Base-by-base conservation (phyloP, 2,797 vertebrate species). In the Hyperoplus immaculatus region DNA sequence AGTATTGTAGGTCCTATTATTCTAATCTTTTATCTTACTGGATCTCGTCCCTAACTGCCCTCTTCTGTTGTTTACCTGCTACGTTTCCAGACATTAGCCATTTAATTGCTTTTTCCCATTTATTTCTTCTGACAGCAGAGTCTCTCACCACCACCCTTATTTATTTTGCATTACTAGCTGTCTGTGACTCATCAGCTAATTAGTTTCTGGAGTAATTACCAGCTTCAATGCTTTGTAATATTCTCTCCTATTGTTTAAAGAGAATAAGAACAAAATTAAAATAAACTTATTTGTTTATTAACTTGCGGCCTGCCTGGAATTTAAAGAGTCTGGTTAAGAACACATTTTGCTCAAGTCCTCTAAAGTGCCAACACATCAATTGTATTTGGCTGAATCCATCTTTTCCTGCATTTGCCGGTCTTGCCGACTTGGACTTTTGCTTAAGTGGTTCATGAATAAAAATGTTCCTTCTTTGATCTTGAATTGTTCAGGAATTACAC, bases 141-240 rank as follows among this genome's bases (percentile, higher is more conserved):
- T 4, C 69, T 4, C 72, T 74, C 72, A 8, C 54, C 0, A 18
- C 29, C 59, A 14, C 45, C 38, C 8, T 53, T 56, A 11, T 38
- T 64, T 56, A 60, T 51, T 62, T 47, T 64, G 60, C 79, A 85
- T 91, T 86, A 85, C 72, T 71, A 72, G 75, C 86, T 87, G 88
- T 91, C 90, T 89, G 94, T 93, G 91, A 93, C 86, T 93, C 71
- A 79, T 90, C 87, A 81, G 91, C 89, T 93, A 94, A 95, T 95
- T 94, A 89, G 88, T 91, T 94, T 92, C 29, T 69, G 55, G 81
- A 88, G 88, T 92, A 94, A 94, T 94, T 94, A 93, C 86, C 82
- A 93, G 93, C 94, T 89, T 87, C 88, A 87, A 80, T 59, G 92
- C 92, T 89, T 90, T 87, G 87, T 74, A 81, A 90, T 86, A 71